Conservation (phyloP, 64 coral and sea anemone species). For the Catalaphyllia jardinei region DNA sequence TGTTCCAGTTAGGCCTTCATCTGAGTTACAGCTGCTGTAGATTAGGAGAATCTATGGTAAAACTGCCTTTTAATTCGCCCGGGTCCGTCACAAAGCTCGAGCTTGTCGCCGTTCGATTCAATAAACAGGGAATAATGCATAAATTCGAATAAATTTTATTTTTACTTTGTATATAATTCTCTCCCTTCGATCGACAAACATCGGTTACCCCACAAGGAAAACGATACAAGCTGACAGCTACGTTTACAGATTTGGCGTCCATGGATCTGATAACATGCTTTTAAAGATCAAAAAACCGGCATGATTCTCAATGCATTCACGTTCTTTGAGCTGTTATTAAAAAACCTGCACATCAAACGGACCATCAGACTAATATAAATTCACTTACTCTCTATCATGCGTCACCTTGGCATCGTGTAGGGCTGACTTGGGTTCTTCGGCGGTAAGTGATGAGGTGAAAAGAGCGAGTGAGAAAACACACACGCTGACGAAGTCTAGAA, state of each 20-base stretch:
- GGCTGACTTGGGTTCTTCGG: neutral
- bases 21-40: too few species aligned
- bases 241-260: neutral
- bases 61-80: too few species aligned
- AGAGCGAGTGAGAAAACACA: neutral
- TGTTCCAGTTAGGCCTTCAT: too few species aligned
- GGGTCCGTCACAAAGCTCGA: too few species aligned
- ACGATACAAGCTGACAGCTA: neutral
- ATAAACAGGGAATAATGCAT: too few species aligned
- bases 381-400: slow-evolving; percentile 56
- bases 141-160: too few species aligned
- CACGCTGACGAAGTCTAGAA: neutral
- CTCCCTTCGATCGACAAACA: too few species aligned
- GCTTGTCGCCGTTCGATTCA: too few species aligned
- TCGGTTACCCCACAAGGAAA: too few species aligned
- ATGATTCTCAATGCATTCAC: neutral
- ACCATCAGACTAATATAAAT: neutral
- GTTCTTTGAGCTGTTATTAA: neutral
- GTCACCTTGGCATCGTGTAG: slow-evolving; percentile 55
- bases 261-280: too few species aligned
- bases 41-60: too few species aligned
- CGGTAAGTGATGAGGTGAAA: neutral
- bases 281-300: neutral
- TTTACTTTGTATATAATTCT: too few species aligned
- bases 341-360: neutral